Base-by-base conservation (phyloP, 2,888 invertebrate species). In the Parnassius mnemosyne region DNA sequence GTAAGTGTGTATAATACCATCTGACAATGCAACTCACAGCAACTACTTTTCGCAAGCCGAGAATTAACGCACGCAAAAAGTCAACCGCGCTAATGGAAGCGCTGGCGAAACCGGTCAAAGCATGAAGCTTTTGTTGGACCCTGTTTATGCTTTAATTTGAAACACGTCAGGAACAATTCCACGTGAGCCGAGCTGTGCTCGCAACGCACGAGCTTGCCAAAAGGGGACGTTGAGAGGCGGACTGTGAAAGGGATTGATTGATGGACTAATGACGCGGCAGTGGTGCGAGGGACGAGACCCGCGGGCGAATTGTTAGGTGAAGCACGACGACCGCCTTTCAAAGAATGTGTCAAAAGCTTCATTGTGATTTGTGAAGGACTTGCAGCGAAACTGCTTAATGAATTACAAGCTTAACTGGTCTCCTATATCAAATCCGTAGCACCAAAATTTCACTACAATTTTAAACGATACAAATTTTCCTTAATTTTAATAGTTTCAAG, bases 181-280 rank as follows among this genome's bases (percentile, higher is more conserved):
- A 10, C 49, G 42, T 12, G 53, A 20, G 9, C 34, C 34, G 34
- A 34, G 34, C 5, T 7, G 34, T 34, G 34, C 47, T 47, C 47
- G 56, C 34, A 49, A 60, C n/a, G 53, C 54, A 44, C 12, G 51
- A 51, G 60, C 44, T 54, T 20, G 50, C 25, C 9, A n/a, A 49
- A 42, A 20, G 41, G 53, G 54, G 50, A 50, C 58, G 53, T 9
- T 11, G 49, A 43, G 54, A 49, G 60, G 42, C 60, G 47, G 46
- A 41, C 54, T 16, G 51, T 53, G 55, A 61, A 49, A 61, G 60
- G 60, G 61, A 64, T 63, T 68, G 68, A 68, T 68, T 67, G 68
- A 68, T 65, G 54, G 65, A 56, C 56, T 67, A 66, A 68, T 65
- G 44, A 54, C 51, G 49, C 49, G 3, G 7, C 49, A 53, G 43